Evolutionary conservation across 2,888 invertebrate genomes (phyloP).

Genomic region (Salticus scenicus): DNA sequence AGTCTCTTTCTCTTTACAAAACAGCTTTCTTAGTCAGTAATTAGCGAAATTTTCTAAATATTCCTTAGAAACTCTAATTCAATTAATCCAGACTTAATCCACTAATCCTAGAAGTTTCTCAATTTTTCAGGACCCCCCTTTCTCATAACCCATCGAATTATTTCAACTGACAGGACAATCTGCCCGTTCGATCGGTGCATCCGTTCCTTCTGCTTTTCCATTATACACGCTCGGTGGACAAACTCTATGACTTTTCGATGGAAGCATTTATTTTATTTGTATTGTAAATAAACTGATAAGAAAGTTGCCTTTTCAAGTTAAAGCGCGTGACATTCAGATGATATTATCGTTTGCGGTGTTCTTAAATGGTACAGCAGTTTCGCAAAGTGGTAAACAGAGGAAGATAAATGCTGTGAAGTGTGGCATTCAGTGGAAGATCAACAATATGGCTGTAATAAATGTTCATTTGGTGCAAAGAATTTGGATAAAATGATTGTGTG

Average conservation of each 20-base stretch:
- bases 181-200: neutral
- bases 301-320: neutral
- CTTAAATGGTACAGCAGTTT: conserved; percentile 5
- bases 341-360: neutral
- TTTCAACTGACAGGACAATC: conserved; percentile 9
- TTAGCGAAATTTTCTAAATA: neutral
- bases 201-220: neutral
- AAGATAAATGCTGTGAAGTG: neutral
- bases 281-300: conserved; percentile 6
- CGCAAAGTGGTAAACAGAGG: neutral
- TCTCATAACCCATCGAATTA: conserved; percentile 17
- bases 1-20: neutral
- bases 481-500: neutral
- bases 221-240: conserved; percentile 2
- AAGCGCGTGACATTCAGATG: neutral
- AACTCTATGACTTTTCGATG: neutral
- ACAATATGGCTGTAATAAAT: neutral
- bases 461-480: neutral
- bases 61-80: neutral
- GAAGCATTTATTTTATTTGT: neutral
- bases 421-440: neutral
- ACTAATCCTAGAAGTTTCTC: neutral
- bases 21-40: neutral
- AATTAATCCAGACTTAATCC: conserved; percentile 8
- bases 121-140: neutral